A percentile compares a stretch with the other conserved stretches of the same genome.
Evolutionary conservation across 2,797 vertebrate species (phyloP).

Genomic region (Hirundo rustica): DNA sequence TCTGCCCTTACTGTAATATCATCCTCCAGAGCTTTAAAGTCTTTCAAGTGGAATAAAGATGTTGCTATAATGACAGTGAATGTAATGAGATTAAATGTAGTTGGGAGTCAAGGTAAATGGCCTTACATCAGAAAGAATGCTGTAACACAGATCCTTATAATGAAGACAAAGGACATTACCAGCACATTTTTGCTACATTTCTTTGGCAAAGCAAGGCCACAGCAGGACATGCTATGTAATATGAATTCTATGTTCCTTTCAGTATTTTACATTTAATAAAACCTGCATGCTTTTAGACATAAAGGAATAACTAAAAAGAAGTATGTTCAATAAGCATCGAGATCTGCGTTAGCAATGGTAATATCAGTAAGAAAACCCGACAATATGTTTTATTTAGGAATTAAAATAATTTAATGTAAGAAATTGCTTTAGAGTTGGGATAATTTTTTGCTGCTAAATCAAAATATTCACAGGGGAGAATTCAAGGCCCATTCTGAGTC

Average conservation of each 20-base stretch:
- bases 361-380: not conserved
- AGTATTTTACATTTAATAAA: slow-evolving; percentile 40
- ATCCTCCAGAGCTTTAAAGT: slow-evolving; percentile 74
- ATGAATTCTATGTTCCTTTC: slow-evolving; percentile 33
- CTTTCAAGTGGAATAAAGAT: slow-evolving; percentile 75
- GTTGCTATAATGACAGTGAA: slow-evolving; percentile 70
- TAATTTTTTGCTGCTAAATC: not conserved
- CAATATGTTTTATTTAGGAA: not conserved
- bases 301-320: slow-evolving; percentile 36
- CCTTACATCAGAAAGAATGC: slow-evolving; percentile 69
- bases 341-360: not conserved
- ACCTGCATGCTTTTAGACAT: slow-evolving; percentile 9
- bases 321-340: not conserved
- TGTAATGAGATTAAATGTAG: slow-evolving; percentile 75
- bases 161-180: slow-evolving; percentile 71
- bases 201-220: slow-evolving; percentile 69
- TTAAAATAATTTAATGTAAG: not conserved
- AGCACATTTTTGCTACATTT: slow-evolving; percentile 57
- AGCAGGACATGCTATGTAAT: slow-evolving; percentile 52
- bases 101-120: slow-evolving; percentile 73
- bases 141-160: slow-evolving; percentile 62
- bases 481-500: not conserved
- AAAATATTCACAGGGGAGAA: slow-evolving; percentile 3
- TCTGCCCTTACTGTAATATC: slow-evolving; percentile 50
- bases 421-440: not conserved